These are phyloP conservation scores for Microtus californicus DNA, from an alignment of 2,797 vertebrate genomes.

Conservation along the genomic window DNA sequence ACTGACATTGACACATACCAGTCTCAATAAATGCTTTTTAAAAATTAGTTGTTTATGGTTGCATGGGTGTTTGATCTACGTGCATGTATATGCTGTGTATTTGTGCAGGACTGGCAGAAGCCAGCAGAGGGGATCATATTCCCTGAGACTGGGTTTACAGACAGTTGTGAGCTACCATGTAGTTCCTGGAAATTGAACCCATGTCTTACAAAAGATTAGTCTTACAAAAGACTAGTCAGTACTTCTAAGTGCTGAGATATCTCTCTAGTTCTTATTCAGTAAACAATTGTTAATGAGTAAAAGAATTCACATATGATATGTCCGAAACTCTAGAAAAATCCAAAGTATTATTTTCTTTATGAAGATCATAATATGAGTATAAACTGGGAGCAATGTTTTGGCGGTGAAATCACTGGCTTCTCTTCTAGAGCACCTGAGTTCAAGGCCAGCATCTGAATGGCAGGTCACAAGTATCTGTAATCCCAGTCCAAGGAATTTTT, in stretches of 20 bases:
- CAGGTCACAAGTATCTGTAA: not conserved
- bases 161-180: not conserved
- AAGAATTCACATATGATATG: not conserved
- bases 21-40: not conserved
- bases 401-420: not conserved
- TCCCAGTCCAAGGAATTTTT: not conserved
- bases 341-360: not conserved
- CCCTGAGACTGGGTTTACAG: not conserved
- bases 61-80: not conserved
- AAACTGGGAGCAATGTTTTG: not conserved
- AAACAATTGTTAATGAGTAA: constrained; percentile 50
- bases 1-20: not conserved
- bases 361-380: not conserved
- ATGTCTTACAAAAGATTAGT: not conserved
- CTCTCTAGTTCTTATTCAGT: not conserved
- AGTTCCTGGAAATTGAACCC: not conserved
- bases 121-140: not conserved
- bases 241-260: not conserved
- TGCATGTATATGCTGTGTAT: not conserved
- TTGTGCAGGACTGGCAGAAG: not conserved
- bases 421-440: not conserved
- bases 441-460: too few relatives aligned
- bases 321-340: not conserved
- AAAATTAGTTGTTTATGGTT: not conserved
- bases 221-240: not conserved